Evolutionary conservation across 2,888 invertebrate genomes (phyloP).

Genomic region (Acleris sparsana): DNA sequence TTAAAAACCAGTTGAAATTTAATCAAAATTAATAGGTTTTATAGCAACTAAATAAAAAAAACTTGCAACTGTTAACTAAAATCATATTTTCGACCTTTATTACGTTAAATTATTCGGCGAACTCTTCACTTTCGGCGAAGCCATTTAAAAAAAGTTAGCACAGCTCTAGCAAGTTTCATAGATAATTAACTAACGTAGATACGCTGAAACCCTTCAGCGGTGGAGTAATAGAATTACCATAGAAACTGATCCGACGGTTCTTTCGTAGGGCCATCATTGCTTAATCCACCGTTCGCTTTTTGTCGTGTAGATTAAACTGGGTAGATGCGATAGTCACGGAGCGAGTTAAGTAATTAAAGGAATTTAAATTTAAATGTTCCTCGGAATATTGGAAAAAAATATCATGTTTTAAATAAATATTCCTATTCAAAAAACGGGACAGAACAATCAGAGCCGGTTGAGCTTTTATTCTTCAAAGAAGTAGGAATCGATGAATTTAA

Average conservation of each 20-base stretch:
- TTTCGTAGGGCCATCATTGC: slow-evolving; percentile 15
- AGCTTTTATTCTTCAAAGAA: no score
- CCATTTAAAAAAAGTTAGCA: background rate
- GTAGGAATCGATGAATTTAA: no score
- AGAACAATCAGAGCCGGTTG: no score
- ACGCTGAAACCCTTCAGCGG: slow-evolving; percentile 17
- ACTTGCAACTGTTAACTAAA: no score
- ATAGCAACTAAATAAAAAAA: background rate
- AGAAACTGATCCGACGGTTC: slow-evolving; percentile 31
- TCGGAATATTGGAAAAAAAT: background rate
- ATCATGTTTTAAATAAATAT: no score
- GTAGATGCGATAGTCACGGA: slow-evolving; percentile 1
- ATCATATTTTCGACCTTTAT: background rate
- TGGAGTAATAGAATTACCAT: slow-evolving; percentile 30
- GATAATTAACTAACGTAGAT: slow-evolving; percentile 22
- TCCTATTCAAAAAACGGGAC: no score
- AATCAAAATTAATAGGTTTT: no score
- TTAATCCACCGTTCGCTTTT: slow-evolving; percentile 18
- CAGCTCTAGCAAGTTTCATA: slow-evolving; percentile 4
- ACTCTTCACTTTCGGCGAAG: background rate
- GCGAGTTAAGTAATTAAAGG: background rate
- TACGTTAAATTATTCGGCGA: background rate
- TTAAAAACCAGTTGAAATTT: no score
- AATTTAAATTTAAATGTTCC: background rate
- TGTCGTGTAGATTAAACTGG: slow-evolving; percentile 4